These are phyloP conservation scores for Chlorops oryzae DNA, from an alignment of 1,140 invertebrate species.

Conservation along the genomic window DNA sequence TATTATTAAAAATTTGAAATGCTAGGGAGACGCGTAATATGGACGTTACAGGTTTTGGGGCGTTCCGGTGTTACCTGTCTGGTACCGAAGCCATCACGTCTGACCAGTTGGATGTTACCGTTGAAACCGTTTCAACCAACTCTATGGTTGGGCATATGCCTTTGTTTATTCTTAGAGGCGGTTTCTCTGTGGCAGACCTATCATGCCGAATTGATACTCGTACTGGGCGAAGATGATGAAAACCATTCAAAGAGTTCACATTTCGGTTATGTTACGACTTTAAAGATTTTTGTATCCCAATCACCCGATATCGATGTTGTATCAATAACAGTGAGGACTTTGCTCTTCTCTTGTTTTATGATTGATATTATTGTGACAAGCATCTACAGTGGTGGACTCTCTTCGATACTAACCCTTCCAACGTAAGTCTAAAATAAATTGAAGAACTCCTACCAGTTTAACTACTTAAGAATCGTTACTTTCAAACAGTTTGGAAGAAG, in stretches of 20 bases:
- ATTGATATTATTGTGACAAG: constrained; percentile 42
- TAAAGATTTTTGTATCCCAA: constrained; percentile 37
- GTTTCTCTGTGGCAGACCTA: constrained; percentile 21
- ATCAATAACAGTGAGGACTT: constrained; percentile 25
- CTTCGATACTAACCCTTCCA: constrained; percentile 35
- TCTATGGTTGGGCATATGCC: constrained; percentile 29
- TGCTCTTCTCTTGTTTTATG: constrained; percentile 34
- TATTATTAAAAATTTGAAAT: constrained; percentile 18
- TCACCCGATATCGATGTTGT: constrained; percentile 26
- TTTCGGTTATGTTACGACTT: constrained; percentile 28
- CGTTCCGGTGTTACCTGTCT: constrained; percentile 37
- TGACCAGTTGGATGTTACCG: constrained; percentile 34
- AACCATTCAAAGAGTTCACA: constrained; percentile 17
- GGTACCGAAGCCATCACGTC: constrained; percentile 26
- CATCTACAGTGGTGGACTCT: constrained; percentile 35
- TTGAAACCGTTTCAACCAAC: constrained; percentile 30
- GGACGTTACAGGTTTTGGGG: constrained; percentile 32
- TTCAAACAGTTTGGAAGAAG: constrained; percentile 30
- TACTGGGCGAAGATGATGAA: not conserved
- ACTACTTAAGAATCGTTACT: not conserved
- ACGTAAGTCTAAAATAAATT: constrained; percentile 12
- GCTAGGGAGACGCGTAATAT: constrained; percentile 8
- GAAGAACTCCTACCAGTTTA: not conserved
- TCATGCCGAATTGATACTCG: not conserved
- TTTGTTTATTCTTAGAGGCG: constrained; percentile 25